Evolutionary conservation across 1,140 invertebrate genomes (phyloP).

Genomic region (Platyscapa corneri): DNA sequence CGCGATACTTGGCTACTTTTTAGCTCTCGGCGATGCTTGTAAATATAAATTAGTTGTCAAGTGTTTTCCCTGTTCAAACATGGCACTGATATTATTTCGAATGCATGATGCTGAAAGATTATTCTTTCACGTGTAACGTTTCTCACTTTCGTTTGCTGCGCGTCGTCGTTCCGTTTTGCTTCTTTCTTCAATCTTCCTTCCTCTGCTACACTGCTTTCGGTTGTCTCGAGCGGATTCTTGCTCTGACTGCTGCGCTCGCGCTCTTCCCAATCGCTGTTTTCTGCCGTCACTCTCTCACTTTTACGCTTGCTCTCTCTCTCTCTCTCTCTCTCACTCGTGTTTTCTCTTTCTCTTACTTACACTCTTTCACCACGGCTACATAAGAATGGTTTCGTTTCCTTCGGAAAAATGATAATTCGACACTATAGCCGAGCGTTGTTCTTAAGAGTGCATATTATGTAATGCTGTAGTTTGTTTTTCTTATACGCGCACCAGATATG

Average conservation of each 20-base stretch:
- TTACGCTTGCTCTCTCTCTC: not conserved
- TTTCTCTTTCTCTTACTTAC: not conserved
- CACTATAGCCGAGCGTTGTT: not conserved
- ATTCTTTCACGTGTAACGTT: not conserved
- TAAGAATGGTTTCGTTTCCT: not conserved
- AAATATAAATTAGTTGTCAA: constrained; percentile 11
- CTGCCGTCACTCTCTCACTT: not conserved
- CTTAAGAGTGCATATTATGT: not conserved
- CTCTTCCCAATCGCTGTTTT: constrained; percentile 6
- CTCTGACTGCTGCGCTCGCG: constrained; percentile 15
- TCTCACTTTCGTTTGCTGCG: constrained; percentile 17
- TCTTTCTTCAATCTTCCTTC: constrained; percentile 23
- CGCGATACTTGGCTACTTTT: not conserved
- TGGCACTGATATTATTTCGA: no score
- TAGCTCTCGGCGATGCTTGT: not conserved
- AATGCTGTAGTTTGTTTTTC: not conserved
- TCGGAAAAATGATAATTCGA: not conserved
- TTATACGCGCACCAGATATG: not conserved
- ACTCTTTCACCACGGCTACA: not conserved
- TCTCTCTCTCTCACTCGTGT: not conserved
- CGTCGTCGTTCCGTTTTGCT: not conserved
- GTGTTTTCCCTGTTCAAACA: not conserved
- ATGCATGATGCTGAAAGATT: no score
- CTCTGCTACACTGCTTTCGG: not conserved
- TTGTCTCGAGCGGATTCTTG: not conserved